These are phyloP conservation scores for Cephus runcator DNA, from an alignment of 2,888 invertebrate species.

Conservation along the genomic window DNA sequence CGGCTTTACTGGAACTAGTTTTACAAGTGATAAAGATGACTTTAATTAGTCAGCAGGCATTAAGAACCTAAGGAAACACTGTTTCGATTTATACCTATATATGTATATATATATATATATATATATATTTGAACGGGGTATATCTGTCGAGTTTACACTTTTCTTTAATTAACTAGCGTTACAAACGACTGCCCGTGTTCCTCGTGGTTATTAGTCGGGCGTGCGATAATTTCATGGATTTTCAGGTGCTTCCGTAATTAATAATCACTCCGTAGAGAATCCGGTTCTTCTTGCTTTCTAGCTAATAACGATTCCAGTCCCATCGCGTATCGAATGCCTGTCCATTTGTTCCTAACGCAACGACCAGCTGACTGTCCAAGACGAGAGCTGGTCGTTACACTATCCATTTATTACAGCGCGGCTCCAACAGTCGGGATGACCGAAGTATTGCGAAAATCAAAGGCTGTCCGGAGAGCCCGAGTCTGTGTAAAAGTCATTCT, in stretches of 20 bases:
- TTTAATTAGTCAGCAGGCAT: background rate
- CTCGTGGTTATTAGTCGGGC: background rate
- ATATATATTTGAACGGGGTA: background rate
- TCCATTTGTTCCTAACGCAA: background rate
- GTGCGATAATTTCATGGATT: slow-evolving; percentile 3
- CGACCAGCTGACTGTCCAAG: background rate
- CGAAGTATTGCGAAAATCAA: background rate
- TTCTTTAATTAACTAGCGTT: background rate
- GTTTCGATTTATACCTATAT: background rate
- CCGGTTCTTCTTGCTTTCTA: slow-evolving; percentile 53
- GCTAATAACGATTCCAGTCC: slow-evolving; percentile 53
- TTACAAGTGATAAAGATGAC: slow-evolving; percentile 17
- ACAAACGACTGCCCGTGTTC: background rate
- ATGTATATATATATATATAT: background rate
- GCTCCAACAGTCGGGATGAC: background rate
- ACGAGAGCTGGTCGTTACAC: background rate
- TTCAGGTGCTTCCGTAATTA: slow-evolving; percentile 51
- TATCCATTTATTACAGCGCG: background rate
- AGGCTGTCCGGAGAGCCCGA: background rate
- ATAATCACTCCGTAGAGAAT: slow-evolving; percentile 43
- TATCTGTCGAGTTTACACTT: slow-evolving; percentile 7
- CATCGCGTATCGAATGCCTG: slow-evolving; percentile 27
- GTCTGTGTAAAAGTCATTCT: background rate
- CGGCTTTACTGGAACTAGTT: slow-evolving; percentile 21
- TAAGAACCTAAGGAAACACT: background rate